Conservation (phyloP, 2,797 vertebrate species). For the Eulemur coronatus region DNA sequence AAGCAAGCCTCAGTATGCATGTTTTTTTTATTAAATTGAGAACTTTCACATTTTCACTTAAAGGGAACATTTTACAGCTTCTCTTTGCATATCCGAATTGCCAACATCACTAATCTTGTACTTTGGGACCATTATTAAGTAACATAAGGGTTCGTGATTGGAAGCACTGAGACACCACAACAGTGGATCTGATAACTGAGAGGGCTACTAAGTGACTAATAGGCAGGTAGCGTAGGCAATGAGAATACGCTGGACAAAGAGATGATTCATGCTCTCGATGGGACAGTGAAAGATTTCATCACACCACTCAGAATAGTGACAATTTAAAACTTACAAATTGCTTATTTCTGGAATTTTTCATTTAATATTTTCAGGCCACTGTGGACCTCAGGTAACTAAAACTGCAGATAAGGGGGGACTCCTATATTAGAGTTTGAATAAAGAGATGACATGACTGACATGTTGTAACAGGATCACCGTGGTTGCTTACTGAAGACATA, state of each 20-base stretch:
- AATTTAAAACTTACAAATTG: not conserved
- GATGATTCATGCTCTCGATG: not conserved
- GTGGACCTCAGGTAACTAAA: not conserved
- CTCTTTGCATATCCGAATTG: not conserved
- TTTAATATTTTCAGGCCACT: not conserved
- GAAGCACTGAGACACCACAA: not conserved
- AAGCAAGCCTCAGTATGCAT: not conserved
- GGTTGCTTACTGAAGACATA: not conserved
- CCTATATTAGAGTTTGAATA: not conserved
- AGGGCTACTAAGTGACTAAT: not conserved
- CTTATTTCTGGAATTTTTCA: not conserved
- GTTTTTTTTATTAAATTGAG: not conserved
- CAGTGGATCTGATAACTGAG: not conserved
- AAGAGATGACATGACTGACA: not conserved
- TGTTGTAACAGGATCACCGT: not conserved
- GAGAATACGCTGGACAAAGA: not conserved
- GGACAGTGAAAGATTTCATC: not conserved
- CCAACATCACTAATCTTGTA: not conserved
- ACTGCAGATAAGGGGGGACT: not conserved
- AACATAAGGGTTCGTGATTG: not conserved
- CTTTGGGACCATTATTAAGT: not conserved
- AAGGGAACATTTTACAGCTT: not conserved
- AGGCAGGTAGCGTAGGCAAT: not conserved
- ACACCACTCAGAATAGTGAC: not conserved
- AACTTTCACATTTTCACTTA: not conserved